Percentiles rank a stretch among this genome's conserved stretches.
These are phyloP conservation scores for Trichomycterus rosablanca DNA, from an alignment of 2,113 vertebrate genomes.

Conservation along the genomic window DNA sequence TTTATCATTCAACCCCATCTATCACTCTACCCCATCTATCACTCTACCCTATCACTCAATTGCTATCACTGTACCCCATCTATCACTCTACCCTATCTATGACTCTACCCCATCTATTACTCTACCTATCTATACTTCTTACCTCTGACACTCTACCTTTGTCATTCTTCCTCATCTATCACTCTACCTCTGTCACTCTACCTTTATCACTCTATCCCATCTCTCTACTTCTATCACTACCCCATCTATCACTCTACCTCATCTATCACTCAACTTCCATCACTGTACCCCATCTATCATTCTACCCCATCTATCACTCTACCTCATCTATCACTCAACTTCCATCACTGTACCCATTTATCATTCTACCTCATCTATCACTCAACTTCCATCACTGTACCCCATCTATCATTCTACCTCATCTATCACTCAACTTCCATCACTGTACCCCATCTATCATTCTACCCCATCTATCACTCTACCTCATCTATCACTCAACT, in stretches of 20 bases:
- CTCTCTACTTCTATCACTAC: neutral
- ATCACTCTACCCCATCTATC: neutral
- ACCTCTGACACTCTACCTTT: neutral
- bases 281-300: neutral
- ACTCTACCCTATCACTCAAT: too few relatives aligned
- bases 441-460: too few relatives aligned
- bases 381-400: too few relatives aligned
- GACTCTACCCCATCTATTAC: neutral
- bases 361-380: neutral
- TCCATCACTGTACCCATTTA: too few relatives aligned
- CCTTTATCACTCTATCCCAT: too few relatives aligned
- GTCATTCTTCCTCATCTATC: neutral
- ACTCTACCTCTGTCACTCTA: too few relatives aligned
- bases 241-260: too few relatives aligned
- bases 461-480: too few relatives aligned
- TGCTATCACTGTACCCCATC: neutral
- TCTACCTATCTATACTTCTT: neutral
- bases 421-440: too few relatives aligned
- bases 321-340: neutral
- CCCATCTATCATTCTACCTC: too few relatives aligned
- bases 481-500: too few relatives aligned
- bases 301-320: neutral
- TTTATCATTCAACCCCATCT: neutral
- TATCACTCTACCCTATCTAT: neutral
- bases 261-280: too few relatives aligned